These are phyloP conservation scores for Anser cygnoides DNA, from an alignment of 2,113 vertebrate genomes.

Conservation along the genomic window DNA sequence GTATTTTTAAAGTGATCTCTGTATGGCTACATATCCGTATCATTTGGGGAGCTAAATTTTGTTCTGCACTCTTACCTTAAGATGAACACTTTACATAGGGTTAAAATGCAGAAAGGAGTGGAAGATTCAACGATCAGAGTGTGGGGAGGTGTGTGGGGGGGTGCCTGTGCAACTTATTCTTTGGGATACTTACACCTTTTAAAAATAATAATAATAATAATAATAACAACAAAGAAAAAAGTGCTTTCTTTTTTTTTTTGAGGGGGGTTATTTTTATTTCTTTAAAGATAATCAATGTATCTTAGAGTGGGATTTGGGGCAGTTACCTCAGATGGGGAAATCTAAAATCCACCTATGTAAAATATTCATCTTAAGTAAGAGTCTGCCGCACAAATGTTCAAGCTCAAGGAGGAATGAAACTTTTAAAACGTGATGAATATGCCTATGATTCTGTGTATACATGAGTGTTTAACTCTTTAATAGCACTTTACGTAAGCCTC, in stretches of 20 bases:
- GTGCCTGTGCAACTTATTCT: not conserved
- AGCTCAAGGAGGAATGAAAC: not conserved
- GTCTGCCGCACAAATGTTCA: not conserved
- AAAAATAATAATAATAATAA: not conserved
- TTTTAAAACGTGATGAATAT: not conserved
- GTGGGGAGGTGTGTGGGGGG: not conserved
- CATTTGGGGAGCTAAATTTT: not conserved
- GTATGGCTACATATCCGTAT: not conserved
- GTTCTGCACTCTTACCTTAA: slow-evolving; percentile 6
- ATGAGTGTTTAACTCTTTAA: not conserved
- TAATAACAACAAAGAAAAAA: not conserved
- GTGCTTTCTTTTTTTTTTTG: not conserved
- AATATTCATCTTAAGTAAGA: slow-evolving; percentile 4
- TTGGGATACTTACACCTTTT: not conserved
- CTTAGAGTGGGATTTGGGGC: not conserved
- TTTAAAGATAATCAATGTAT: not conserved
- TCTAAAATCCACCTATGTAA: not conserved
- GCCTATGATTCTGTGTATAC: not conserved
- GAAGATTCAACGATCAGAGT: not conserved
- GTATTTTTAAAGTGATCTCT: not conserved
- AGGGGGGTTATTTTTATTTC: not conserved
- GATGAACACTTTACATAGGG: not conserved
- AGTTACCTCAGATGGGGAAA: not conserved
- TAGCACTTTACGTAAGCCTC: not conserved
- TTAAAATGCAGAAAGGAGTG: not conserved